Conservation (phyloP, 2,797 vertebrate genomes). For the Poecilia wingei region DNA sequence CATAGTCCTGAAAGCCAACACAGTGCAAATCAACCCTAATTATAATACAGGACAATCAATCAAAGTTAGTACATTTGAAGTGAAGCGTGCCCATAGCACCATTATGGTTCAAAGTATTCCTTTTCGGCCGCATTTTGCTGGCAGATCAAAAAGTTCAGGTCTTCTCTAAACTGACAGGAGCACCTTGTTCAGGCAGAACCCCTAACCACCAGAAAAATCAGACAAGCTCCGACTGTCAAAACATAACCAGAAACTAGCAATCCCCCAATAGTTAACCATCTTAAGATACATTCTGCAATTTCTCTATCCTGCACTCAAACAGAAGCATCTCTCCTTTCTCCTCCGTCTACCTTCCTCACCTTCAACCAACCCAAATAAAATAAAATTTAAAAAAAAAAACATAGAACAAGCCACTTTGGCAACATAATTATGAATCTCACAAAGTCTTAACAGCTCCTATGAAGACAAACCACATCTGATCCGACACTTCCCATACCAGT, state of each 20-base stretch:
- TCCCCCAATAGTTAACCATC: conserved; percentile 45
- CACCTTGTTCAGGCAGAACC: conserved; percentile 12
- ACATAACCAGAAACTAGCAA: conserved; percentile 46
- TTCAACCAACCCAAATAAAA: background rate
- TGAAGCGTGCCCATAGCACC: background rate
- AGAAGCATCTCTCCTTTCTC: conserved; percentile 23
- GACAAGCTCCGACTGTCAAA: conserved; percentile 46
- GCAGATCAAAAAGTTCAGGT: background rate
- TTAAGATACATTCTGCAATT: conserved; percentile 46
- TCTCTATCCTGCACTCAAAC: conserved; percentile 30
- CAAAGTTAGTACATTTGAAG: background rate
- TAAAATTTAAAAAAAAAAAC: conserved; percentile 56
- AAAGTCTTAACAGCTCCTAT: conserved; percentile 54
- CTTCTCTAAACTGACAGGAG: too few relatives aligned
- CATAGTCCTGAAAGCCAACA: background rate
- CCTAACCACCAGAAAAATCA: conserved; percentile 51
- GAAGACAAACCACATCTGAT: conserved; percentile 53
- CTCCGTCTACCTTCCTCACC: background rate
- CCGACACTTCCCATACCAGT: conserved; percentile 52
- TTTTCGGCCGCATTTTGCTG: background rate
- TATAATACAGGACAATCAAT: background rate
- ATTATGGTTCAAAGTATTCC: background rate
- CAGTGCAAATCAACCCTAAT: background rate
- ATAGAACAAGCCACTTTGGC: conserved; percentile 55
- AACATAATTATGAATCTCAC: conserved; percentile 54